A percentile compares a stretch with the other conserved stretches of the same genome.
Conservation (phyloP, 2,888 invertebrate genomes). For the Dynastes maya region DNA sequence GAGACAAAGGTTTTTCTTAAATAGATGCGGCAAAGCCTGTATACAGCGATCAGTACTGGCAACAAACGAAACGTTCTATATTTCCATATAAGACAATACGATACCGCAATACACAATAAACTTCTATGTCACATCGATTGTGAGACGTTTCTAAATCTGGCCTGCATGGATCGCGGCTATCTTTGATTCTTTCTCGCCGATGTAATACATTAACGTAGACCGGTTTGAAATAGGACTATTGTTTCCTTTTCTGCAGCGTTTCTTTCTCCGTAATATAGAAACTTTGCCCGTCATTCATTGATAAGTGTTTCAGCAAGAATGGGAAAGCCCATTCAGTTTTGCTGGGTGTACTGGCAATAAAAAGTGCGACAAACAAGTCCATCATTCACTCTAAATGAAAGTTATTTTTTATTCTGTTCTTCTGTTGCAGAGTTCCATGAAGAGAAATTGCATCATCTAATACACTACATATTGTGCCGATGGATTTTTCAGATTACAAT, state of each 20-base stretch:
- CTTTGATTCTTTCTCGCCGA: not conserved
- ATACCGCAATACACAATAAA: not conserved
- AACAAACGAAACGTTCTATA: constrained; percentile 17
- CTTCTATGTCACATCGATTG: constrained; percentile 4
- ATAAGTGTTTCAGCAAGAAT: too few species aligned
- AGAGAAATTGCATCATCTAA: too few species aligned
- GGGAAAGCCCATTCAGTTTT: too few species aligned
- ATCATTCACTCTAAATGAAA: too few species aligned
- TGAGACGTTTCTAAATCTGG: constrained; percentile 22
- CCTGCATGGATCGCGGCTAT: constrained; percentile 7
- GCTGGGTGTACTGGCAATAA: too few species aligned
- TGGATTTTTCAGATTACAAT: too few species aligned
- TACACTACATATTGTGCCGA: too few species aligned
- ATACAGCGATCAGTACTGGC: not conserved
- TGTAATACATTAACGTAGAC: too few species aligned
- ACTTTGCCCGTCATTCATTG: constrained; percentile 2
- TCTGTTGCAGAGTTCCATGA: too few species aligned
- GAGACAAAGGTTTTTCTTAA: too few species aligned
- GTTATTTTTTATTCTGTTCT: too few species aligned
- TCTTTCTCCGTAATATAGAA: constrained; percentile 19
- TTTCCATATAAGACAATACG: constrained; percentile 20
- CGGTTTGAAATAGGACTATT: not conserved
- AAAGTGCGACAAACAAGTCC: too few species aligned
- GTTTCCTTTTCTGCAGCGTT: not conserved
- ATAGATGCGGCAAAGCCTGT: not conserved